phyloP scores from a whole-genome alignment of 1,140 invertebrate genomes.

The Chrysopa pallens region DNA sequence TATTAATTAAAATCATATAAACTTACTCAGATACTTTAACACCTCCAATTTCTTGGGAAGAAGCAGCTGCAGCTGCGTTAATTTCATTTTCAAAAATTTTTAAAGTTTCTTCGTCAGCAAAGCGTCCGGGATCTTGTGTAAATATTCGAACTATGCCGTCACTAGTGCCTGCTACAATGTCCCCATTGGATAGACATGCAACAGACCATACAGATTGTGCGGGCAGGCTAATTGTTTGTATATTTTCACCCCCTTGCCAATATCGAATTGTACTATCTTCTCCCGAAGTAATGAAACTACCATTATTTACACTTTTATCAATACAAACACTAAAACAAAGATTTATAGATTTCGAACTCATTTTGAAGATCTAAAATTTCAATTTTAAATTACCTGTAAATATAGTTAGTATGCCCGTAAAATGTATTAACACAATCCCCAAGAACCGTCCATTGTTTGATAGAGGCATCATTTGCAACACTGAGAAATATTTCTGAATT shows the following conservation, averaged over 20 bases:
- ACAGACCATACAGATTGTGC: conserved; percentile 82
- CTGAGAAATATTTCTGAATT: conserved; percentile 50
- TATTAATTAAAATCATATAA: conserved; percentile 3
- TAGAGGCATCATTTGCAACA: conserved; percentile 76
- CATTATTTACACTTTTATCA: conserved; percentile 33
- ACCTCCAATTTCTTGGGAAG: conserved; percentile 51
- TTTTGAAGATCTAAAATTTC: too few relatives aligned
- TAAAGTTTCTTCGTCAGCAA: conserved; percentile 39
- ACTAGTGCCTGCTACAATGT: conserved; percentile 78
- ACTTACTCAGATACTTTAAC: conserved; percentile 65
- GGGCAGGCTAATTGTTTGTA: conserved; percentile 61
- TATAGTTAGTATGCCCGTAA: conserved; percentile 65
- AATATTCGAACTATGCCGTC: conserved; percentile 79
- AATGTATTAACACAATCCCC: conserved; percentile 64
- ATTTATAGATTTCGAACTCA: conserved; percentile 1
- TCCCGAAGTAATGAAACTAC: conserved; percentile 53
- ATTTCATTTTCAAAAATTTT: conserved; percentile 56
- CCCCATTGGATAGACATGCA: conserved; percentile 59
- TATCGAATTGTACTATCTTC: conserved; percentile 79
- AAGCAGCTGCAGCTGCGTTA: conserved; percentile 34
- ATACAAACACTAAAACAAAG: conserved; percentile 30
- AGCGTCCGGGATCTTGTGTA: conserved; percentile 42
- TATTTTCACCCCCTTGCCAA: conserved; percentile 48
- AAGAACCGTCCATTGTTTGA: conserved; percentile 61
- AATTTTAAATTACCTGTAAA: conserved; percentile 35